These are phyloP conservation scores for Eulemur macaco DNA, from an alignment of 2,113 vertebrate genomes.

Conservation along the genomic window DNA sequence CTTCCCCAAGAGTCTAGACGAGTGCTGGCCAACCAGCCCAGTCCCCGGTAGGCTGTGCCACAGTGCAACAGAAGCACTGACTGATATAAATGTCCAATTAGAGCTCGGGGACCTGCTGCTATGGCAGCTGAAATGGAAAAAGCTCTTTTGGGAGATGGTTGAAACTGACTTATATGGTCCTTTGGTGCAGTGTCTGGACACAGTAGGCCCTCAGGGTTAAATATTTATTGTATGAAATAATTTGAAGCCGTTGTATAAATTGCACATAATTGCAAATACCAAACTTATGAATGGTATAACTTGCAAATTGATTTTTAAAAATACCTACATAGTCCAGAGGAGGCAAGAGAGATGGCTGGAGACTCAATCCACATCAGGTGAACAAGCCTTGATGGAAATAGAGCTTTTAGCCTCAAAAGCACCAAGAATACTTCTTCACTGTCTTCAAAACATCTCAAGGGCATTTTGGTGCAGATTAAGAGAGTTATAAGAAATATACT, in stretches of 20 bases:
- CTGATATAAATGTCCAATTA: not conserved
- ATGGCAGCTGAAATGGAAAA: not conserved
- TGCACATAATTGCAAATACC: not conserved
- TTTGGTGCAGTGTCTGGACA: fast-evolving
- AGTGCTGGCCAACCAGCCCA: not conserved
- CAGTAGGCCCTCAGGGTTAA: not conserved
- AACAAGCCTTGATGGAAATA: not conserved
- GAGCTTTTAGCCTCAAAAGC: not conserved
- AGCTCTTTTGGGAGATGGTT: not conserved
- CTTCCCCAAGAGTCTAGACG: not conserved
- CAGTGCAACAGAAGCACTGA: not conserved
- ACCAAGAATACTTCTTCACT: not conserved
- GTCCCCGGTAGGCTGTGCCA: not conserved
- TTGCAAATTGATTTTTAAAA: not conserved
- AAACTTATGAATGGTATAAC: not conserved
- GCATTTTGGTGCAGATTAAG: not conserved
- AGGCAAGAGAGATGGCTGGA: not conserved
- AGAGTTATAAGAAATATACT: not conserved
- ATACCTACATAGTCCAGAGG: not conserved
- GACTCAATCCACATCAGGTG: not conserved
- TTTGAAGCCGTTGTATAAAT: not conserved
- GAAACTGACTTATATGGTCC: fast-evolving
- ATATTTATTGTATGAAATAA: not conserved
- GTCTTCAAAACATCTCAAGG: not conserved
- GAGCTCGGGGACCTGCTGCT: not conserved